Conservation (phyloP, 2,888 invertebrate genomes). For the Oligia fasciuncula region DNA sequence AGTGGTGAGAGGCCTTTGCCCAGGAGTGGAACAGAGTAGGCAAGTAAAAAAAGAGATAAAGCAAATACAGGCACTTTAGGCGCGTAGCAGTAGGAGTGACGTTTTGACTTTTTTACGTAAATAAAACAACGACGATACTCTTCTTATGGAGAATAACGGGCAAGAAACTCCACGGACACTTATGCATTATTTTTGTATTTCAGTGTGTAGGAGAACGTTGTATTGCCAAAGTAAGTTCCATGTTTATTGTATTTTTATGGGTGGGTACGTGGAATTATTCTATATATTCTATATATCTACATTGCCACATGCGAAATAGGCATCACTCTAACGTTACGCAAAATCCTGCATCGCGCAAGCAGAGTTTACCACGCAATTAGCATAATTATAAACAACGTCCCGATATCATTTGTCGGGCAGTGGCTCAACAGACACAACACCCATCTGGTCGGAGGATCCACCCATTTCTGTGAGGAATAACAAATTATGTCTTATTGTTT, state of each 20-base stretch:
- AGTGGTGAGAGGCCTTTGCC: no score
- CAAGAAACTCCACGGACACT: not conserved
- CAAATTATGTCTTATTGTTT: not conserved
- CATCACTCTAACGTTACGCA: not conserved
- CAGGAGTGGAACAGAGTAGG: no score
- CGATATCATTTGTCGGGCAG: not conserved
- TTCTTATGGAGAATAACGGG: not conserved
- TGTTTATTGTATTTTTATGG: not conserved
- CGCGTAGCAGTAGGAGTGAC: not conserved
- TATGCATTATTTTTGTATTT: conserved; percentile 5
- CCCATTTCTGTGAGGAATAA: not conserved
- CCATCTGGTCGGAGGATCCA: not conserved
- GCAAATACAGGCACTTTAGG: no score
- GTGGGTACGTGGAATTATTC: not conserved
- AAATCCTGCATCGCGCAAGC: not conserved
- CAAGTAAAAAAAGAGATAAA: not conserved
- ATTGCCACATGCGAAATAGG: not conserved
- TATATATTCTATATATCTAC: no score
- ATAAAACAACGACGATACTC: no score
- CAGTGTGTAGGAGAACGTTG: conserved; percentile 2
- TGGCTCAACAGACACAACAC: not conserved
- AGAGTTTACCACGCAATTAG: not conserved
- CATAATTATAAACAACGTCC: not conserved
- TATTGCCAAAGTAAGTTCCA: conserved; percentile 5
- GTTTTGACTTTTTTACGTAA: no score